Conservation (phyloP, 2,888 invertebrate genomes). For the Conus canariensis region DNA sequence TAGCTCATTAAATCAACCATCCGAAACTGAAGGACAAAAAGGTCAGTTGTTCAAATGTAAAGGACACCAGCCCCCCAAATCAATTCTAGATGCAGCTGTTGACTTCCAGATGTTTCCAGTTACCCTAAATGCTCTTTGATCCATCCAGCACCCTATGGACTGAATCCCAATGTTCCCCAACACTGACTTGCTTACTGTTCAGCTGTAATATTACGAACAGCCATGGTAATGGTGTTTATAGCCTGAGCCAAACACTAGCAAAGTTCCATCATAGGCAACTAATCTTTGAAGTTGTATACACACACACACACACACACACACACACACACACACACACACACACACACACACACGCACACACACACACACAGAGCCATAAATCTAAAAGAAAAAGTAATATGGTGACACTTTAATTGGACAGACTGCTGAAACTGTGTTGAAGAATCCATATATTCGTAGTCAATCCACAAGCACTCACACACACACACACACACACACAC, state of each 20-base stretch:
- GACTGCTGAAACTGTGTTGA: too few relatives aligned
- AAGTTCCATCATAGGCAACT: not conserved
- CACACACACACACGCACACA: constrained; percentile 13
- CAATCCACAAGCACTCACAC: too few relatives aligned
- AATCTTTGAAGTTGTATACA: not conserved
- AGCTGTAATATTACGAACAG: too few relatives aligned
- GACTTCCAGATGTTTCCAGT: too few relatives aligned
- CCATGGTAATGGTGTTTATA: too few relatives aligned
- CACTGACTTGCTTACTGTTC: too few relatives aligned
- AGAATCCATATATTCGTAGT: too few relatives aligned
- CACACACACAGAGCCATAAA: not conserved
- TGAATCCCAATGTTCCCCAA: too few relatives aligned
- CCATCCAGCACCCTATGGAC: too few relatives aligned
- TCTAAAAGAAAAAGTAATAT: not conserved
- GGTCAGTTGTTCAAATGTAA: not conserved
- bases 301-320: not conserved
- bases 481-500: not conserved
- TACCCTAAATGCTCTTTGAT: too few relatives aligned
- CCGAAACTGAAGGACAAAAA: not conserved
- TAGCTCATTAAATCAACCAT: not conserved
- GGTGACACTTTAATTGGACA: too few relatives aligned
- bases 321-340: not conserved
- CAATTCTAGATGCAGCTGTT: too few relatives aligned
- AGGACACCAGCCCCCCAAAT: not conserved
- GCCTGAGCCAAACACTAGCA: not conserved